Evolutionary conservation across 2,888 invertebrate species (phyloP).

Genomic region (Caenorhabditis parvicauda): DNA sequence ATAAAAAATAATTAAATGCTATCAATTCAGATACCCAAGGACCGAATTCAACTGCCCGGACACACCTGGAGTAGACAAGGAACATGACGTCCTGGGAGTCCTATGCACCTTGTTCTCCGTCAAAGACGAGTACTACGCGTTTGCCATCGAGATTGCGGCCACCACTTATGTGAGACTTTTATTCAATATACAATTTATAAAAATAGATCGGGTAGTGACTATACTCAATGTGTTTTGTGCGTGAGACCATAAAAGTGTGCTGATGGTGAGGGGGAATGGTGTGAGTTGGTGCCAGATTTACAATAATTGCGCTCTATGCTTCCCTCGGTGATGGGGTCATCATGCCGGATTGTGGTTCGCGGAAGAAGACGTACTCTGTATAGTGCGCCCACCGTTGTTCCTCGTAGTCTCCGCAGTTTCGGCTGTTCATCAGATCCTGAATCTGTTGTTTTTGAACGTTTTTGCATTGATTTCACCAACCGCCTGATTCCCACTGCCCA

Average conservation of each 20-base stretch:
- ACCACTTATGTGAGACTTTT: too few species aligned
- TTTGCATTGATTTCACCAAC: slow-evolving; percentile 15
- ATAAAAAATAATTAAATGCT: too few species aligned
- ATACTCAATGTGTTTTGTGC: too few species aligned
- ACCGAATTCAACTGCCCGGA: too few species aligned
- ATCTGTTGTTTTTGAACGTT: slow-evolving; percentile 7
- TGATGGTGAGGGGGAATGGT: too few species aligned
- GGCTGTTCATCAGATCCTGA: slow-evolving; percentile 56
- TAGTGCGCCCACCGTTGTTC: slow-evolving; percentile 99
- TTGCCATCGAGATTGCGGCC: slow-evolving; percentile 77
- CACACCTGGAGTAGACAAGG: slow-evolving; percentile 66
- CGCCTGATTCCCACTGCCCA: slow-evolving; percentile 24
- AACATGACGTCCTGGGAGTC: slow-evolving; percentile 69
- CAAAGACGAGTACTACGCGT: slow-evolving; percentile 68
- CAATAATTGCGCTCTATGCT: too few species aligned
- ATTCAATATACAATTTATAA: too few species aligned
- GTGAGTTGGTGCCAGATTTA: too few species aligned
- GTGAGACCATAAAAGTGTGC: too few species aligned
- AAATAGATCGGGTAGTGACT: too few species aligned
- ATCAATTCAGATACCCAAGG: too few species aligned
- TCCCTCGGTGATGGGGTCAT: slow-evolving; percentile 32
- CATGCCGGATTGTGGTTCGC: slow-evolving; percentile 63
- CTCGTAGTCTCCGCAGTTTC: slow-evolving; percentile 81
- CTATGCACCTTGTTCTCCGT: slow-evolving; percentile 79
- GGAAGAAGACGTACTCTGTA: slow-evolving; percentile 96